Conservation (phyloP, 1,140 invertebrate genomes). For the Leucophenga varia region DNA sequence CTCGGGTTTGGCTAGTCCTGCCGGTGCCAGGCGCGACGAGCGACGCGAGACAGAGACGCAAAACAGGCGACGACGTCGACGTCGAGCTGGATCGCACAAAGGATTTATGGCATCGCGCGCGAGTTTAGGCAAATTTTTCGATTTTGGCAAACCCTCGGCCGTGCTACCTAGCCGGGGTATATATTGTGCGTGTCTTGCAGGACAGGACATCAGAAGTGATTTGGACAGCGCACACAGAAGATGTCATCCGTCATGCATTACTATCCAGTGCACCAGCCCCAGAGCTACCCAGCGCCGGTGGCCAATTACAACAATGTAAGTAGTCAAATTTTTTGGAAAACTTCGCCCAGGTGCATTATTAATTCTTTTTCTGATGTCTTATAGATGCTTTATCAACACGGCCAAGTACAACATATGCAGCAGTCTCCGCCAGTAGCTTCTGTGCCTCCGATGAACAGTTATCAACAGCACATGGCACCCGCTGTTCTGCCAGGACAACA, state of each 20-base stretch:
- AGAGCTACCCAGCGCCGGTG: constrained; percentile 26
- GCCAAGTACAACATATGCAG: constrained; percentile 12
- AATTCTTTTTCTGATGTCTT: constrained; percentile 22
- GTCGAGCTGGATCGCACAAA: constrained; percentile 13
- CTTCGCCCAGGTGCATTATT: background rate
- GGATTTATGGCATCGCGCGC: constrained; percentile 44
- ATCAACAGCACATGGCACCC: constrained; percentile 15
- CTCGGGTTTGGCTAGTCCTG: constrained; percentile 29
- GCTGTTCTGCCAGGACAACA: constrained; percentile 26
- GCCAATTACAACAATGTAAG: constrained; percentile 39
- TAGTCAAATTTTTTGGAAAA: background rate
- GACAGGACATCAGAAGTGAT: constrained; percentile 25
- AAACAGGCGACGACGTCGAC: constrained; percentile 3
- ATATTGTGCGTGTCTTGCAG: constrained; percentile 20
- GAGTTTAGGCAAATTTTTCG: constrained; percentile 46
- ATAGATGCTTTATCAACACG: constrained; percentile 19
- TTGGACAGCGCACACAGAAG: constrained; percentile 17
- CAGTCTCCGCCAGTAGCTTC: constrained; percentile 1
- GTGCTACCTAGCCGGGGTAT: constrained; percentile 34
- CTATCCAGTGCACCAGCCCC: constrained; percentile 44
- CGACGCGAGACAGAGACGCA: constrained; percentile 8
- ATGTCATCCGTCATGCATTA: constrained; percentile 52
- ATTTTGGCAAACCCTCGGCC: constrained; percentile 9
- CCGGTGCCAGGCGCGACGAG: constrained; percentile 26
- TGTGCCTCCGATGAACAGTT: constrained; percentile 2